Percentiles rank a stretch among this genome's conserved stretches.
Conservation (phyloP, 2,113 vertebrate species). For the Bothrops jararaca region DNA sequence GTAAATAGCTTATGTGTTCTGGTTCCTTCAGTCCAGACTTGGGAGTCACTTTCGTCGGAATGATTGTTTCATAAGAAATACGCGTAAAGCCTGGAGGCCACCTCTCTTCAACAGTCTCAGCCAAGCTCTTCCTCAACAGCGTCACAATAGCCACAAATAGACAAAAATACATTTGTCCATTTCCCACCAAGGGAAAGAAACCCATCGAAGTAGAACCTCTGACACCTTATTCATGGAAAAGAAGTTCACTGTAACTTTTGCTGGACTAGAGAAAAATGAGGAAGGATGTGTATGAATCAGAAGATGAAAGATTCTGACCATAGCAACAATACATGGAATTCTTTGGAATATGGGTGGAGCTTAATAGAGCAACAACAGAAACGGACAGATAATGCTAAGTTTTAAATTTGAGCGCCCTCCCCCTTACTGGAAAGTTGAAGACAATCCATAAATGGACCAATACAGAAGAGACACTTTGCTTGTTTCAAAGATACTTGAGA, state of each 20-base stretch:
- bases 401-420: background rate
- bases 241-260: background rate
- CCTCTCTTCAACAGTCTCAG: background rate
- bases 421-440: background rate
- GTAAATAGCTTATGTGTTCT: constrained; percentile 26
- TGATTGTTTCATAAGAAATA: constrained; percentile 36
- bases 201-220: background rate
- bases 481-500: background rate
- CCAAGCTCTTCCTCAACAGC: background rate
- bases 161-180: background rate
- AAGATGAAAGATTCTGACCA: background rate
- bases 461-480: too few relatives aligned
- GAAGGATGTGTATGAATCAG: background rate
- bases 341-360: constrained; percentile 13
- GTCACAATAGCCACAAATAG: background rate
- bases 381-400: background rate
- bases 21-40: background rate
- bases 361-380: background rate
- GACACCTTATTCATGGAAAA: background rate
- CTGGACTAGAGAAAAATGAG: background rate
- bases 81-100: background rate
- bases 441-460: background rate
- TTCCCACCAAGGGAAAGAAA: background rate
- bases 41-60: constrained; percentile 33
- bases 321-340: background rate